Evolutionary conservation across 2,113 vertebrate species (phyloP), one percentile per base, ranked within the genome.

Genomic region (Gallinago media): DNA sequence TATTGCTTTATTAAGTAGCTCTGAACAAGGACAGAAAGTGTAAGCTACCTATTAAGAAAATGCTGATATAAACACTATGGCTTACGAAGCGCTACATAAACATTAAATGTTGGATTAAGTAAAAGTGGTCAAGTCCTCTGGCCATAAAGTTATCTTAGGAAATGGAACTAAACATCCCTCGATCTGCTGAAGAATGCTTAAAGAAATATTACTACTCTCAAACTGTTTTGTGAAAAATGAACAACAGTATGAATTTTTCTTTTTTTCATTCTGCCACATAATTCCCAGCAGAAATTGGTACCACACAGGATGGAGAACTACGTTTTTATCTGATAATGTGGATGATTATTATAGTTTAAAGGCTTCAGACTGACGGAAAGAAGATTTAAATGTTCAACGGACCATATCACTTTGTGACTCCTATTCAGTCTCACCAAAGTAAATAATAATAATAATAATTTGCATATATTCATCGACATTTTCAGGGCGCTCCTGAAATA

Each of bases 61-160:
- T 81, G 94, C 93, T 97, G 95, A 95, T 88, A 80, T 66, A 92
- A 97, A 94, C 84, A 84, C 61, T 77, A 63, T 61, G 58, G 47
- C 72, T 94, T 59, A 50, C 82, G 92, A 96, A 97, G 91, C 79
- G 86, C 88, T 94, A 76, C 74, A 91, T 50, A 93, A 96, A 96
- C 71, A 84, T 81, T 88, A 94, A 85, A 84, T 49, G 38, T 54
- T 73, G 87, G 93, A 84, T 88, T 92, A 92, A 90, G 44, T 80
- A 80, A 89, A 97, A 96, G 75, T 86, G 88, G 81, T 81, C 72
- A 81, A 88, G 65, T 86, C 61, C 70, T 92, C 56, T 81, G 68
- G 76, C 34, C 54, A 36, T 93, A 90, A 96, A 95, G 46, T 56
- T 82, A 70, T 75, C 50, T 56, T 63, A 70, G 74, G 62, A 88